Percentiles rank a stretch among this genome's conserved stretches.
phyloP scores from a whole-genome alignment of 2,797 vertebrate species.

The Zalophus californianus region DNA sequence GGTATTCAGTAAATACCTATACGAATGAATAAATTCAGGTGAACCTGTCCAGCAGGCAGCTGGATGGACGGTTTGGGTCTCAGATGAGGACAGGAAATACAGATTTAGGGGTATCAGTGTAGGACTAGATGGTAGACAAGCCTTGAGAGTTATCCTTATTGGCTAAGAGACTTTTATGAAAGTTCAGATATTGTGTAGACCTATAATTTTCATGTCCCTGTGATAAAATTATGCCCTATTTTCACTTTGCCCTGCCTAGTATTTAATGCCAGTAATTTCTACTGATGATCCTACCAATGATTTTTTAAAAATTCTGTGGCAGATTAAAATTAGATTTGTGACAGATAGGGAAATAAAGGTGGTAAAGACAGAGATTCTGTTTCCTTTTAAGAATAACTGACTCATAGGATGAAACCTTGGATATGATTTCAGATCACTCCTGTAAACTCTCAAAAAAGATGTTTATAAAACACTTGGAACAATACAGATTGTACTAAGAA shows the following conservation, averaged over 20 bases:
- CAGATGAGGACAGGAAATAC: neutral
- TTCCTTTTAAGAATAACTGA: slow-evolving; percentile 76
- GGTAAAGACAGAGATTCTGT: slow-evolving; percentile 55
- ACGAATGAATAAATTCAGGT: neutral
- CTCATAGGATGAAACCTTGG: slow-evolving; percentile 62
- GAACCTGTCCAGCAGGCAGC: neutral
- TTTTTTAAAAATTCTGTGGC: neutral
- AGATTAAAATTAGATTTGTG: slow-evolving; percentile 53
- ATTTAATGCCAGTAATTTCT: slow-evolving; percentile 57
- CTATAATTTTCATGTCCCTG: slow-evolving; percentile 2
- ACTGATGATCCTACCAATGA: neutral
- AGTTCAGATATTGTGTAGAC: neutral
- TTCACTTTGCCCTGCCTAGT: neutral
- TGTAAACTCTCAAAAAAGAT: slow-evolving; percentile 73
- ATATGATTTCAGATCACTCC: slow-evolving; percentile 70
- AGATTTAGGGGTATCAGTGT: neutral
- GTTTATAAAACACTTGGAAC: slow-evolving; percentile 81
- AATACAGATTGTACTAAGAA: slow-evolving; percentile 80
- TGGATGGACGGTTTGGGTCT: neutral
- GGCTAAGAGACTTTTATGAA: neutral
- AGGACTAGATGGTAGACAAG: neutral
- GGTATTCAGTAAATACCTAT: neutral
- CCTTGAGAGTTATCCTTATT: neutral
- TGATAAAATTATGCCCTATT: slow-evolving; percentile 9
- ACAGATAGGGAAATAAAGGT: slow-evolving; percentile 63